phyloP scores from a whole-genome alignment of 2,113 vertebrate genomes.

The Pterocles orientalis region DNA sequence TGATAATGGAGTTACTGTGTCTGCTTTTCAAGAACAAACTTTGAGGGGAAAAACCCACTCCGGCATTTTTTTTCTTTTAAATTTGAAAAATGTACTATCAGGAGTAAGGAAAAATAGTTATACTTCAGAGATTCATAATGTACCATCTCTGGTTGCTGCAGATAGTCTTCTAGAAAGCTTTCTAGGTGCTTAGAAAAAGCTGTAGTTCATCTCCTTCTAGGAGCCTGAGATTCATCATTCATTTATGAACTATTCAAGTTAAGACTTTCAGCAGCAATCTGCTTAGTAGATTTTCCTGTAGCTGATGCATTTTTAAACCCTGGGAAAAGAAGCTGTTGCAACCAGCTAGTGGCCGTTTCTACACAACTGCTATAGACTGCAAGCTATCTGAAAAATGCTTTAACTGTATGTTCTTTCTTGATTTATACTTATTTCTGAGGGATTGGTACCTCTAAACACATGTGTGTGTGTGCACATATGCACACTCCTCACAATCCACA shows the following conservation, averaged over 20 bases:
- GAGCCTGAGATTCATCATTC: neutral
- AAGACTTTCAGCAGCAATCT: neutral
- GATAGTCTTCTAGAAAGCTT: neutral
- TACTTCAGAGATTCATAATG: neutral
- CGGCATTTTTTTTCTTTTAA: neutral
- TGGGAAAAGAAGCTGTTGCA: neutral
- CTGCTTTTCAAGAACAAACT: neutral
- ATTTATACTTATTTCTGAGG: neutral
- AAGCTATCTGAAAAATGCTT: neutral
- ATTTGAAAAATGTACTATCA: neutral
- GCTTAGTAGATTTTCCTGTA: neutral
- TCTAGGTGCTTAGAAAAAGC: neutral
- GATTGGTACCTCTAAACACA: neutral
- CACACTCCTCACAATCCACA: neutral
- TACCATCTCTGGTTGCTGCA: neutral
- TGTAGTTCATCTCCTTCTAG: neutral
- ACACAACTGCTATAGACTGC: neutral
- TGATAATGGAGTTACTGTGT: neutral
- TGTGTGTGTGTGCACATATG: fast-evolving
- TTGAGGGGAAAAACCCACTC: neutral
- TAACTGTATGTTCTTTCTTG: neutral
- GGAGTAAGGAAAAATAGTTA: neutral
- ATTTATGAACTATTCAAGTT: neutral
- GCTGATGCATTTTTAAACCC: neutral
- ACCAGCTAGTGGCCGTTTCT: neutral